These are phyloP conservation scores for Phalacrocorax aristotelis DNA, from an alignment of 2,113 vertebrate genomes.

Conservation along the genomic window DNA sequence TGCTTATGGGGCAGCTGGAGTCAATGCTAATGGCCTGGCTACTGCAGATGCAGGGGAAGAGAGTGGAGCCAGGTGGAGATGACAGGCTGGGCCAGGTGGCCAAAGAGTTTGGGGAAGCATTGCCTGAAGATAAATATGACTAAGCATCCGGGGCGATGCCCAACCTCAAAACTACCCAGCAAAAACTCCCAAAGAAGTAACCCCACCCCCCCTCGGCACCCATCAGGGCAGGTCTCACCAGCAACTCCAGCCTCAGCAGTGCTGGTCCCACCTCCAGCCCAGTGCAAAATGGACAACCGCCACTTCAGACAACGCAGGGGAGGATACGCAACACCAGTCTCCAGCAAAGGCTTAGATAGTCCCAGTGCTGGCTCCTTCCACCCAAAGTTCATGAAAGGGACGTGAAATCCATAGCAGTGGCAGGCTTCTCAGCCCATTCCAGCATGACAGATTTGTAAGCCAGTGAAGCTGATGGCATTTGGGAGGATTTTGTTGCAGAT, in stretches of 20 bases:
- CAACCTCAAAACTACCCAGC: neutral
- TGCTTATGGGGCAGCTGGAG: neutral
- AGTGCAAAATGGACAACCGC: neutral
- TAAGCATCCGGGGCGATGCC: neutral
- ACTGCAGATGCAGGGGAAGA: neutral
- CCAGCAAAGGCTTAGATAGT: neutral
- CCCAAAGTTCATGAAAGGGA: neutral
- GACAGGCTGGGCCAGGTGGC: neutral
- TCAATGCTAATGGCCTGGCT: neutral
- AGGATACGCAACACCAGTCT: neutral
- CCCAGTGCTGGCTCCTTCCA: neutral
- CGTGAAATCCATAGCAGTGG: neutral
- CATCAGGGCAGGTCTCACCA: neutral
- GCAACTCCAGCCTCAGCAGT: neutral
- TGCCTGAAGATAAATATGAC: neutral
- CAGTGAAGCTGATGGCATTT: neutral
- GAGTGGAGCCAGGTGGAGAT: neutral
- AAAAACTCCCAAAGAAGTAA: neutral
- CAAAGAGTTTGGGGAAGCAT: neutral
- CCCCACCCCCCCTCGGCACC: neutral
- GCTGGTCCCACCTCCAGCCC: neutral
- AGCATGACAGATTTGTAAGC: neutral
- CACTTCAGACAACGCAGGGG: neutral
- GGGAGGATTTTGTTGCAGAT: slow-evolving; percentile 34
- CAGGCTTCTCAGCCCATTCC: neutral